Evolutionary conservation across 2,797 vertebrate species (phyloP).

Genomic region (Ciconia nigra): DNA sequence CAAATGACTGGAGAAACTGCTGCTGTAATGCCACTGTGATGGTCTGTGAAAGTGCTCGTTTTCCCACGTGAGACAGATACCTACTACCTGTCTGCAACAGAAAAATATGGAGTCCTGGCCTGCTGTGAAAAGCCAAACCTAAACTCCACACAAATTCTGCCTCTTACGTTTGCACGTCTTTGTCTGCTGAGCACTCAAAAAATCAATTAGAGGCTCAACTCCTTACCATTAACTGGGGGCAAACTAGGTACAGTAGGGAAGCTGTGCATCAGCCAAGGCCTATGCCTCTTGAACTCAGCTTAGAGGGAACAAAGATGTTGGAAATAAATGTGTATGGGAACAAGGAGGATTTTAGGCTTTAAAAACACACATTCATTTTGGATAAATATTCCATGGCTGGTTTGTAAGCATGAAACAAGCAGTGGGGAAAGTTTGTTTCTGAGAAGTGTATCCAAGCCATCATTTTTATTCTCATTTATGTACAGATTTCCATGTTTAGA

Average conservation of each 20-base stretch:
- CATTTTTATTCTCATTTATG: background rate
- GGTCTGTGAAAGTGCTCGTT: background rate
- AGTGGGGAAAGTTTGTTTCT: background rate
- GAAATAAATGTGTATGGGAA: background rate
- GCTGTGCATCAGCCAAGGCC: background rate
- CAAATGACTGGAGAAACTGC: background rate
- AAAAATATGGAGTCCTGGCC: background rate
- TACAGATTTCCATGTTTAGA: background rate
- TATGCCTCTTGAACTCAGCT: background rate
- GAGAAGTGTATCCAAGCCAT: background rate
- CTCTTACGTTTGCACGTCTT: background rate
- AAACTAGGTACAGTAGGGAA: background rate
- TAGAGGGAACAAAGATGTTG: background rate
- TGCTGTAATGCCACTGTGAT: background rate
- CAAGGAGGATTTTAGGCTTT: background rate
- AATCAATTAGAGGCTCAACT: background rate
- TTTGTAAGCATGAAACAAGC: background rate
- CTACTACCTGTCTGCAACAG: background rate
- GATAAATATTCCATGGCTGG: background rate
- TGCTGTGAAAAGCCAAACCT: background rate
- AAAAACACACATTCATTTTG: background rate
- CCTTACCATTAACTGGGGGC: background rate
- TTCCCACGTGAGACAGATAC: fast-evolving
- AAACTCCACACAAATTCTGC: background rate
- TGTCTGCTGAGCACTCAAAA: background rate